A percentile compares a stretch with the other conserved stretches of the same genome.
Conservation (phyloP, 2,113 vertebrate genomes). For the Crotophaga sulcirostris region DNA sequence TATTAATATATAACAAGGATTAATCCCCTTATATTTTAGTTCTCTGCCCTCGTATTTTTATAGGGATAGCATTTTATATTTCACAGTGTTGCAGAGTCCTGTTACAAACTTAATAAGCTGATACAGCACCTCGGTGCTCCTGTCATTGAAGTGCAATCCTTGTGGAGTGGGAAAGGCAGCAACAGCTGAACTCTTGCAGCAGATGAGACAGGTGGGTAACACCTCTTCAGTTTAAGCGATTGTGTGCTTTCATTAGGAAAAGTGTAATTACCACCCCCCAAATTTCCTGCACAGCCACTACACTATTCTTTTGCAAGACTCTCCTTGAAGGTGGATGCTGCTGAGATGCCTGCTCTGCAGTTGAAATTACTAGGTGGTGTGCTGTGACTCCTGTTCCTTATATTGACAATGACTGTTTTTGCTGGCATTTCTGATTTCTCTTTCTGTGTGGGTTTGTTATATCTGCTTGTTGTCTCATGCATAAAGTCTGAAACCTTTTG, state of each 20-base stretch:
- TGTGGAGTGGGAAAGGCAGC: background rate
- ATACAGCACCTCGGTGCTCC: background rate
- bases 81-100: background rate
- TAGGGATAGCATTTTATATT: background rate
- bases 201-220: background rate
- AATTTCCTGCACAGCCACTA: background rate
- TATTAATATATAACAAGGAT: background rate
- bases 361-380: background rate
- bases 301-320: background rate
- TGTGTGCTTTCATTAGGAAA: background rate
- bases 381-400: background rate
- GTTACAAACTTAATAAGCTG: background rate
- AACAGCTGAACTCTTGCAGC: background rate
- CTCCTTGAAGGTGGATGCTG: background rate
- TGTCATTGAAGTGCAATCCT: background rate
- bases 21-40: conserved; percentile 24
- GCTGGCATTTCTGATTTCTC: background rate
- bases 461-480: background rate
- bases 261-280: background rate
- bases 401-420: background rate
- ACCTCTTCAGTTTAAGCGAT: background rate
- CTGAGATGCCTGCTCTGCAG: background rate
- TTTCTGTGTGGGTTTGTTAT: background rate
- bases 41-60: background rate
- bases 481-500: background rate